Evolutionary conservation across 2,797 vertebrate species (phyloP).

Genomic region (Scyliorhinus canicula): DNA sequence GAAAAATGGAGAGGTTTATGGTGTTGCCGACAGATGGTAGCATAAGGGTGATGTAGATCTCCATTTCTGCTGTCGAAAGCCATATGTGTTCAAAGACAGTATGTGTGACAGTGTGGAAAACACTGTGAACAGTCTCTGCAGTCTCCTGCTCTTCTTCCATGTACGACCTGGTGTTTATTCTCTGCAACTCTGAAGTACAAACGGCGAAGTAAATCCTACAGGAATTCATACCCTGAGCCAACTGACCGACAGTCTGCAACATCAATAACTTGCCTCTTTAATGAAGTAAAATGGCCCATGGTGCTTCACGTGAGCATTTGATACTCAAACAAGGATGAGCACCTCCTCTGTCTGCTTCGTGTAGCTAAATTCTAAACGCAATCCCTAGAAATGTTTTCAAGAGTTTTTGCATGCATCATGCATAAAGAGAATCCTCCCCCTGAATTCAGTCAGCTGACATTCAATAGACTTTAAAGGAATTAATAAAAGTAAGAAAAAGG

Average conservation of each 20-base stretch:
- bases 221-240: neutral
- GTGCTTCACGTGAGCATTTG: neutral
- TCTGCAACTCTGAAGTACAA: neutral
- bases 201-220: neutral
- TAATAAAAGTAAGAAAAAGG: neutral
- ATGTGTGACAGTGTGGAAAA: neutral
- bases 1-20: neutral
- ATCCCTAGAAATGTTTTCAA: neutral
- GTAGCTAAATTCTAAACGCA: neutral
- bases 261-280: neutral
- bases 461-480: neutral
- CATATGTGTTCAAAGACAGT: neutral
- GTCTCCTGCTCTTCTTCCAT: neutral
- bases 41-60: neutral
- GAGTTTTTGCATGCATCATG: too few relatives aligned
- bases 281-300: neutral
- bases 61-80: neutral
- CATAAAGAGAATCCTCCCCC: neutral
- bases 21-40: conserved; percentile 3
- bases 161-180: neutral
- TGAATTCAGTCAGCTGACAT: neutral
- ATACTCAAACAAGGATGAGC: neutral
- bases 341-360: neutral
- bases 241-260: neutral
- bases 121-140: neutral